These are phyloP conservation scores for Empidonax traillii DNA, from an alignment of 2,113 vertebrate species.

Conservation along the genomic window DNA sequence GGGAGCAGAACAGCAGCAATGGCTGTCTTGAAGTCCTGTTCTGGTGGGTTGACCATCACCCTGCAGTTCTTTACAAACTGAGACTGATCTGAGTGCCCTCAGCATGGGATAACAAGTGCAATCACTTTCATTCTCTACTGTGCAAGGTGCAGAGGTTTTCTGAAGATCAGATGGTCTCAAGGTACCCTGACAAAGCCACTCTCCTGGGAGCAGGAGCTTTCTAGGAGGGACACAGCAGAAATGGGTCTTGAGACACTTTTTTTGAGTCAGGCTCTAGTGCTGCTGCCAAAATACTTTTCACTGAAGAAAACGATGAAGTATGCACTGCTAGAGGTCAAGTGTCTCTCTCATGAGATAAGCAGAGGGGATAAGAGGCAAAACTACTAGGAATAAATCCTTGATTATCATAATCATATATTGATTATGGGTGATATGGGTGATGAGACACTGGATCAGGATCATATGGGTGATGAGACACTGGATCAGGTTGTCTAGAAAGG, in stretches of 20 bases:
- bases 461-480: background rate
- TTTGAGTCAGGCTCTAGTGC: background rate
- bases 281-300: background rate
- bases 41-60: background rate
- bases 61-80: background rate
- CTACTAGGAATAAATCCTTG: background rate
- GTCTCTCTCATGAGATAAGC: background rate
- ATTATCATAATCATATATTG: too few species aligned
- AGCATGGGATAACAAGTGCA: background rate
- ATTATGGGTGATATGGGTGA: too few species aligned
- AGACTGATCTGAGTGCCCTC: background rate
- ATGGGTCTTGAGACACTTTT: background rate
- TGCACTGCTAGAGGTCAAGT: background rate
- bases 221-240: background rate
- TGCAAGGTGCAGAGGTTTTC: background rate
- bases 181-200: background rate
- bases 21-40: background rate
- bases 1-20: background rate
- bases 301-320: rapidly evolving
- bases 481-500: background rate
- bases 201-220: background rate
- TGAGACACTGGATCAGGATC: too few species aligned
- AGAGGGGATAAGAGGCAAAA: background rate
- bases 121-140: background rate
- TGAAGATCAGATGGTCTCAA: background rate